Evolutionary conservation across 2,888 invertebrate genomes (phyloP).

Genomic region (Frankliniella fusca): DNA sequence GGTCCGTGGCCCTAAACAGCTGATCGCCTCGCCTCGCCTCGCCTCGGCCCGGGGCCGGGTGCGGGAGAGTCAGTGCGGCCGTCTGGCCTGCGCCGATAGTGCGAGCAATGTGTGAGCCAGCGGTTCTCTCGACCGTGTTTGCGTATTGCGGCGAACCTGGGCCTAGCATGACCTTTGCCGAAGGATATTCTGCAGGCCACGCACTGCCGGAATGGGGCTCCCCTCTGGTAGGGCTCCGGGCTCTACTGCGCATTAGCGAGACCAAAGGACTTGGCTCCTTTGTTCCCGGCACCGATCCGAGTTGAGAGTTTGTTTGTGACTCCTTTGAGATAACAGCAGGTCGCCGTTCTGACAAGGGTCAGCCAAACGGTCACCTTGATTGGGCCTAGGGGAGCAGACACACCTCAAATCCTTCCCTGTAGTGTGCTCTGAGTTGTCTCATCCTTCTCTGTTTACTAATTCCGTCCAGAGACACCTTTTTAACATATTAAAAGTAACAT

Average conservation of each 20-base stretch:
- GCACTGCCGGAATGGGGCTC: too few species aligned
- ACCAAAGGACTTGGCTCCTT: not conserved
- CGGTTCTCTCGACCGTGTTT: not conserved
- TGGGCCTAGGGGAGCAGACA: not conserved
- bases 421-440: not conserved
- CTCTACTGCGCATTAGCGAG: conserved; percentile 12
- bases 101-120: not conserved
- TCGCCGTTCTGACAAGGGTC: not conserved
- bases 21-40: not conserved
- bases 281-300: not conserved
- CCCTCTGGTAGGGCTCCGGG: not conserved
- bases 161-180: not conserved
- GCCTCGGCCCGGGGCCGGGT: not conserved
- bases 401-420: not conserved
- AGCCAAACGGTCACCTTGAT: not conserved
- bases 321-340: not conserved
- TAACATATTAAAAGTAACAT: not conserved
- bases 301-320: not conserved
- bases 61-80: not conserved
- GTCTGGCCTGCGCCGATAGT: not conserved
- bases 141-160: not conserved
- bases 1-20: not conserved
- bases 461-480: not conserved
- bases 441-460: not conserved
- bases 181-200: too few species aligned